Conservation (phyloP, 2,113 vertebrate genomes). For the Thunnus maccoyii region DNA sequence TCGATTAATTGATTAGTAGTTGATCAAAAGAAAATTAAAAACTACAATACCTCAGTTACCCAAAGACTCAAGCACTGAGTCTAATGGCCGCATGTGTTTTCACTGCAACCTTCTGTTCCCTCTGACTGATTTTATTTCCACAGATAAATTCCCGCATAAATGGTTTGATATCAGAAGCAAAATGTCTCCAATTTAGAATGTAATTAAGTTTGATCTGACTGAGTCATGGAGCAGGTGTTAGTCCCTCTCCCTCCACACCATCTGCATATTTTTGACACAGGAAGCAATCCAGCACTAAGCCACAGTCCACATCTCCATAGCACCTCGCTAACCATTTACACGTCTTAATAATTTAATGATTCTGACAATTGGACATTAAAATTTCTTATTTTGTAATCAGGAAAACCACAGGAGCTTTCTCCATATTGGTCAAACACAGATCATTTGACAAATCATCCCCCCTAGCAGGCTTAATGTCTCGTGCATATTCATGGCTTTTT, state of each 20-base stretch:
- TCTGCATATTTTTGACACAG: constrained; percentile 29
- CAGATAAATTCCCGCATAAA: constrained; percentile 70
- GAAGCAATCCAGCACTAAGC: constrained; percentile 1
- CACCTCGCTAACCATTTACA: constrained; percentile 54
- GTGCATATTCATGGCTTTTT: constrained; percentile 88
- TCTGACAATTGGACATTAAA: constrained; percentile 62
- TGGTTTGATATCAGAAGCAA: constrained; percentile 89
- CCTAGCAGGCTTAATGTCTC: constrained; percentile 67
- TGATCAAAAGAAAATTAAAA: background rate
- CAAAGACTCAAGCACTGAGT: background rate
- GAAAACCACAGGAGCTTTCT: constrained; percentile 80
- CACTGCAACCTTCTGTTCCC: background rate
- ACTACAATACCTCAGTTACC: background rate
- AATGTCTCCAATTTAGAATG: constrained; percentile 89
- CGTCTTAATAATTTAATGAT: constrained; percentile 73
- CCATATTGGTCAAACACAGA: constrained; percentile 82
- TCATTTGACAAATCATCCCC: constrained; percentile 86
- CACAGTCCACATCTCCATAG: constrained; percentile 12
- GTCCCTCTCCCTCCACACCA: constrained; percentile 80
- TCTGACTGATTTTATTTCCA: constrained; percentile 31
- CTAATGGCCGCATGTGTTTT: constrained; percentile 13
- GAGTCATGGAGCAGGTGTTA: constrained; percentile 84
- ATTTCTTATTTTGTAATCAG: constrained; percentile 75
- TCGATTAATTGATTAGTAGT: too few species aligned
- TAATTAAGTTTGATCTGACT: constrained; percentile 89